Evolutionary conservation across 2,797 vertebrate species (phyloP).

Genomic region (Manis crassicaudata): DNA sequence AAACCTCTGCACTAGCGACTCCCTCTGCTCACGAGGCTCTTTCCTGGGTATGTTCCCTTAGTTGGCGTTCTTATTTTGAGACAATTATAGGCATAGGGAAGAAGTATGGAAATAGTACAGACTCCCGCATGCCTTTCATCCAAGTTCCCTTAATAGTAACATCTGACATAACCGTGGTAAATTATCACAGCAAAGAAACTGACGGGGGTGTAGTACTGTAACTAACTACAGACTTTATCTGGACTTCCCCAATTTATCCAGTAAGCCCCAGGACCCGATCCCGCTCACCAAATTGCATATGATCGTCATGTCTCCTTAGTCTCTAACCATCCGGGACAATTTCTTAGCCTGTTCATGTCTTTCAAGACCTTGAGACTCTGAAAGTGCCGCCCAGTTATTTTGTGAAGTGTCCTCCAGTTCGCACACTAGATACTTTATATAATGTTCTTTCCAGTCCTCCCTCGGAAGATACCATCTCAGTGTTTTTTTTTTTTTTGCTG

Average conservation of each 20-base stretch:
- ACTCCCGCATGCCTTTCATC: neutral
- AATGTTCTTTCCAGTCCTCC: neutral
- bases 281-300: neutral
- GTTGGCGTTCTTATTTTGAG: neutral
- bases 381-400: neutral
- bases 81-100: conserved; percentile 22
- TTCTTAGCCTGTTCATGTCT: neutral
- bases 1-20: neutral
- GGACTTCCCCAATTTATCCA: neutral
- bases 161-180: neutral
- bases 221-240: neutral
- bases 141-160: neutral
- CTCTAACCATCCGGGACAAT: neutral
- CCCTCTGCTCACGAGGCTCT: neutral
- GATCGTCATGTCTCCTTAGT: neutral
- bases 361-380: neutral
- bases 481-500: neutral
- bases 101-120: neutral
- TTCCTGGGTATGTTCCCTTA: neutral
- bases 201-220: neutral
- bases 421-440: neutral
- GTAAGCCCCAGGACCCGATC: neutral
- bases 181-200: neutral
- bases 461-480: neutral
- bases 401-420: neutral